A percentile compares a stretch with the other conserved stretches of the same genome.
Evolutionary conservation across 2,797 vertebrate genomes (phyloP).

Genomic region (Ceyx erithaca): DNA sequence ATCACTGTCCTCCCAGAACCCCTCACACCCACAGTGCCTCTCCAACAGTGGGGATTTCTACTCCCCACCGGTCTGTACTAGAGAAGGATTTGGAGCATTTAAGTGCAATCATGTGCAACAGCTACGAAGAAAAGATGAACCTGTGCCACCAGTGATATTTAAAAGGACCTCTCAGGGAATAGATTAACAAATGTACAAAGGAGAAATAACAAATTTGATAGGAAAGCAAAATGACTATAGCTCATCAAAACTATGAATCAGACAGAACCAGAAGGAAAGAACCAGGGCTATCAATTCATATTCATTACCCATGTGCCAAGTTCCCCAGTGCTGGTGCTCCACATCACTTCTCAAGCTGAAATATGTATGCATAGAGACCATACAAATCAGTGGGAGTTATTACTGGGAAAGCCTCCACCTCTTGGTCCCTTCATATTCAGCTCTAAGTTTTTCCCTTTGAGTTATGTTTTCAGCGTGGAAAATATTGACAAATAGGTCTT

Average conservation of each 20-base stretch:
- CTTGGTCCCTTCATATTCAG: neutral
- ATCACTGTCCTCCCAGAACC: neutral
- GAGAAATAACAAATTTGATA: neutral
- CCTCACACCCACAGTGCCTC: neutral
- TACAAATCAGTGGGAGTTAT: neutral
- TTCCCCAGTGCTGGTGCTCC: neutral
- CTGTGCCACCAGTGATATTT: neutral
- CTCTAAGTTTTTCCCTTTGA: neutral
- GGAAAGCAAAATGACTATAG: neutral
- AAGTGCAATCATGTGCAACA: neutral
- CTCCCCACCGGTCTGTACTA: rapidly evolving
- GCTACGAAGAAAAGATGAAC: neutral
- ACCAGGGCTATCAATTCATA: neutral
- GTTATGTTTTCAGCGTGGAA: neutral
- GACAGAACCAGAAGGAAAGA: neutral
- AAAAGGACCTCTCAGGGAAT: neutral
- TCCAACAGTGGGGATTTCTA: neutral
- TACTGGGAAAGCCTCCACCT: neutral
- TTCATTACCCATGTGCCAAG: neutral
- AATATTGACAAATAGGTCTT: neutral
- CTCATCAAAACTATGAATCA: neutral
- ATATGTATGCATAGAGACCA: rapidly evolving
- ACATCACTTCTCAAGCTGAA: neutral
- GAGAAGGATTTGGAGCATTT: neutral
- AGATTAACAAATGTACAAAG: neutral